Conservation (phyloP, 2,888 invertebrate genomes). For the Lypha dubia region DNA sequence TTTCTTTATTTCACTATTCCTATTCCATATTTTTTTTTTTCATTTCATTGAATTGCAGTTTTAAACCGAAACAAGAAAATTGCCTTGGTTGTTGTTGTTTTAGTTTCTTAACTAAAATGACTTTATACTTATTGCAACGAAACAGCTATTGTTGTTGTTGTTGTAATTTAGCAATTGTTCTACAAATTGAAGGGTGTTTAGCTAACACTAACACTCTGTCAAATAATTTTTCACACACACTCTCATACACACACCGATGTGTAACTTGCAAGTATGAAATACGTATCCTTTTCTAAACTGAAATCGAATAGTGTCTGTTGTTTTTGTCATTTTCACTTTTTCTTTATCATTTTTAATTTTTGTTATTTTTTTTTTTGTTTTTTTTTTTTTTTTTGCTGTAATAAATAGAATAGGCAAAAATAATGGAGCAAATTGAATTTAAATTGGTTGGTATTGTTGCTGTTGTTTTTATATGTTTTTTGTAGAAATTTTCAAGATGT, state of each 20-base stretch:
- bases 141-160: conserved; percentile 61
- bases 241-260: conserved; percentile 5
- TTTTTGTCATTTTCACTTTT: conserved; percentile 30
- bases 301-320: conserved; percentile 42
- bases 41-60: conserved; percentile 56
- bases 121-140: conserved; percentile 15
- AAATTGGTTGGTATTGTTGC: conserved; percentile 78
- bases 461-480: conserved; percentile 9
- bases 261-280: not conserved
- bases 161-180: conserved; percentile 58
- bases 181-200: conserved; percentile 53
- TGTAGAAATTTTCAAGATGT: conserved; percentile 60
- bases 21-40: not conserved
- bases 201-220: conserved; percentile 31
- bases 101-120: conserved; percentile 29
- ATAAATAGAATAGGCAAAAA: conserved; percentile 79
- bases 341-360: not conserved
- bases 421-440: conserved; percentile 82
- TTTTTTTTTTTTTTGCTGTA: conserved; percentile 59
- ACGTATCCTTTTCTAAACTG: conserved; percentile 39
- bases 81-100: conserved; percentile 46
- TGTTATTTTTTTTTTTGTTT: conserved; percentile 13
- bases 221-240: conserved; percentile 1
- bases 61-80: conserved; percentile 59
- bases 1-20: not conserved